Evolutionary conservation across 2,113 vertebrate genomes (phyloP).

Genomic region (Mionectes macconnelli): DNA sequence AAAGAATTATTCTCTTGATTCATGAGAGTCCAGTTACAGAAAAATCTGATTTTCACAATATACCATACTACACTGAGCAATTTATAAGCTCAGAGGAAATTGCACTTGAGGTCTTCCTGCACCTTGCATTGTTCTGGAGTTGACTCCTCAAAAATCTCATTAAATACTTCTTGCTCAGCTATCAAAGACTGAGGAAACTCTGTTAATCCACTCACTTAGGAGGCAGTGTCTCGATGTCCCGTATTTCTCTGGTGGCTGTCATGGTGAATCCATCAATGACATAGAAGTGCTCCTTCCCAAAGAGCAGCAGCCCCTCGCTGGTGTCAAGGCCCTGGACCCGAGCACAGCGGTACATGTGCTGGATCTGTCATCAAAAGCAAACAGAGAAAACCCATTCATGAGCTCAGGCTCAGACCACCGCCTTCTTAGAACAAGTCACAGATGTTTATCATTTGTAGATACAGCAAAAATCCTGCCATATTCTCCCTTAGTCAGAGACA

Average conservation of each 20-base stretch:
- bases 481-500: neutral
- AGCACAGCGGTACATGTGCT: slow-evolving; percentile 98
- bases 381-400: neutral
- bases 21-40: neutral
- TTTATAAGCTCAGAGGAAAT: neutral
- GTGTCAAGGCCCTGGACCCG: slow-evolving; percentile 96
- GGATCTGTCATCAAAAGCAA: slow-evolving; percentile 79
- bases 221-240: slow-evolving; percentile 95
- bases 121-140: neutral
- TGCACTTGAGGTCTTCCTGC: neutral
- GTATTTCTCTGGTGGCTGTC: slow-evolving; percentile 94
- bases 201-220: slow-evolving; percentile 81
- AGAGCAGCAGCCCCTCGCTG: slow-evolving; percentile 94
- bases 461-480: neutral
- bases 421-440: neutral
- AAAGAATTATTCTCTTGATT: neutral
- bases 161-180: neutral
- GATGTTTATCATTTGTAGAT: neutral
- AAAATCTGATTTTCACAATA: neutral
- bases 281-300: slow-evolving; percentile 98
- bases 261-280: slow-evolving; percentile 99
- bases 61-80: neutral
- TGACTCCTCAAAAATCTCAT: neutral
- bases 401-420: neutral
- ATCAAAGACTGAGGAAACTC: neutral